Evolutionary conservation across 2,888 invertebrate genomes (phyloP).

Genomic region (Macrophya annulata): DNA sequence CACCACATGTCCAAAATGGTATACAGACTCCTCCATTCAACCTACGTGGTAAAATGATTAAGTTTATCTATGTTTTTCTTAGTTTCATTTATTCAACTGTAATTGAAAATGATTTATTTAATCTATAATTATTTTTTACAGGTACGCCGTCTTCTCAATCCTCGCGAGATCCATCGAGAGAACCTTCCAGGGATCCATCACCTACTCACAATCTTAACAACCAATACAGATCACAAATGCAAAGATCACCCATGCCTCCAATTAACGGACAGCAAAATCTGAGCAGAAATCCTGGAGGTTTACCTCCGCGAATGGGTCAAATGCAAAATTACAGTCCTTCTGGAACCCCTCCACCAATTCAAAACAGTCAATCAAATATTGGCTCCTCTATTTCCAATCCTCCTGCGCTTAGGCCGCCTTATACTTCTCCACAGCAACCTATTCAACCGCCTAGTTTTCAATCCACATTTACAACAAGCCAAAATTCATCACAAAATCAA

Average conservation of each 20-base stretch:
- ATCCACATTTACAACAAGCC: conserved; percentile 22
- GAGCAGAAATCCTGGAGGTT: conserved; percentile 58
- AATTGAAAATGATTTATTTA: not conserved
- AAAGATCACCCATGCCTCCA: conserved; percentile 70
- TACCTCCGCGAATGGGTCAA: conserved; percentile 57
- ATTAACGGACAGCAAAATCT: conserved; percentile 70
- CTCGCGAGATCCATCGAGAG: conserved; percentile 80
- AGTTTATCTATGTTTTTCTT: not conserved
- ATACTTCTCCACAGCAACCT: conserved; percentile 55
- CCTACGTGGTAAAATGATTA: conserved; percentile 68
- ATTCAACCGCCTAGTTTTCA: conserved; percentile 47
- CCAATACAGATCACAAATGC: conserved; percentile 70
- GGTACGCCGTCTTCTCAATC: conserved; percentile 79
- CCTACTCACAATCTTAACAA: conserved; percentile 76
- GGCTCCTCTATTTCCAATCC: conserved; percentile 36
- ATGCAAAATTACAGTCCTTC: conserved; percentile 57
- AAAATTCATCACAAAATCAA: conserved; percentile 50
- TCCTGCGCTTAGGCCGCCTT: conserved; percentile 37
- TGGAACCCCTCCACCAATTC: conserved; percentile 44
- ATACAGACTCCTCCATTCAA: conserved; percentile 70
- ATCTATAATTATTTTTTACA: conserved; percentile 61
- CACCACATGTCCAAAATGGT: conserved; percentile 72
- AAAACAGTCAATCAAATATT: conserved; percentile 45
- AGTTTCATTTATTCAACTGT: not conserved
- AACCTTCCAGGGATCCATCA: conserved; percentile 77